A percentile compares a stretch with the other conserved stretches of the same genome.
phyloP scores from a whole-genome alignment of 2,113 vertebrate genomes.

The Trachemys scripta region DNA sequence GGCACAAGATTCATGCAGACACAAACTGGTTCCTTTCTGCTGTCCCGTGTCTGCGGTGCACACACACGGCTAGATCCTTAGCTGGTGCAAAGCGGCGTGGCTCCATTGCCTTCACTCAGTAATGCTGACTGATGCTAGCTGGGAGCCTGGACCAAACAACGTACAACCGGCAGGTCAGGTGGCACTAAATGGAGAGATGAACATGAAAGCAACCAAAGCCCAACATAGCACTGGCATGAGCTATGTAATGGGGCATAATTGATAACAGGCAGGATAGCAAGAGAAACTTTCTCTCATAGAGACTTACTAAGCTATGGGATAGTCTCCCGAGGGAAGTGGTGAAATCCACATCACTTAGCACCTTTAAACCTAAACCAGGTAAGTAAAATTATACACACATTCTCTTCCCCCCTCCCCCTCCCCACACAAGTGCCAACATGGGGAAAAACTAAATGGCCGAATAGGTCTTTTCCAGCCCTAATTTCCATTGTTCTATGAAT shows the following conservation, averaged over 20 bases:
- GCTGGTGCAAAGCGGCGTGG: neutral
- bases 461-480: neutral
- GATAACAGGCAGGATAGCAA: neutral
- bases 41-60: neutral
- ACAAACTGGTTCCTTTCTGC: neutral
- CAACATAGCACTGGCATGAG: neutral
- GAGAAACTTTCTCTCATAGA: neutral
- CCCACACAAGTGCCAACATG: neutral
- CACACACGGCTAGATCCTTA: neutral
- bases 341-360: neutral
- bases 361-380: neutral
- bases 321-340: neutral
- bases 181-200: neutral
- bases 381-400: neutral
- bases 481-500: fast-evolving
- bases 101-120: neutral
- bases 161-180: neutral
- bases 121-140: neutral
- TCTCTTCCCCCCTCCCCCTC: too few species aligned
- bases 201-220: neutral
- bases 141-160: neutral
- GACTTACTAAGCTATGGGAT: neutral
- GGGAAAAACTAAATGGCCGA: neutral
- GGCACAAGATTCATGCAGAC: neutral
- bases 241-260: neutral